Evolutionary conservation across 1,140 invertebrate species (phyloP).

Genomic region (Psix sp.): DNA sequence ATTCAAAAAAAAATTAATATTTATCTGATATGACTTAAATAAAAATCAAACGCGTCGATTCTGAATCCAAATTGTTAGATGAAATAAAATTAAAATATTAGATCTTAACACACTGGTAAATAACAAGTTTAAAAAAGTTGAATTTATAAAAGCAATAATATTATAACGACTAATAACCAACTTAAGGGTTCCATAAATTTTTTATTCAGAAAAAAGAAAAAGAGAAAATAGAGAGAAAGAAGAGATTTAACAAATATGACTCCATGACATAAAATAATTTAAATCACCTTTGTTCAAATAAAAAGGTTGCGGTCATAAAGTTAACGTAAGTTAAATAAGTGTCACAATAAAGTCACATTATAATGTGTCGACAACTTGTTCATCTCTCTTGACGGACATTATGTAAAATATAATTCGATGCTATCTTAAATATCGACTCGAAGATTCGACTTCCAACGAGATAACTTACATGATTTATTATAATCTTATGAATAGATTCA

Average conservation of each 20-base stretch:
- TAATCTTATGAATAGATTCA: slow-evolving; percentile 40
- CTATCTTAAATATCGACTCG: slow-evolving; percentile 51
- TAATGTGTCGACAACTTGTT: slow-evolving; percentile 57
- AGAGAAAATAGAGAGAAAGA: too few species aligned
- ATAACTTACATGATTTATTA: slow-evolving; percentile 25
- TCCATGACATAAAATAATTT: slow-evolving; percentile 52
- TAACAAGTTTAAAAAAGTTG: too few species aligned
- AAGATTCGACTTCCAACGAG: slow-evolving; percentile 45
- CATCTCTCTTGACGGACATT: slow-evolving; percentile 44
- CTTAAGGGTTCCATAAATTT: slow-evolving; percentile 8
- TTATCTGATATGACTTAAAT: too few species aligned
- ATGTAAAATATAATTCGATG: slow-evolving; percentile 57
- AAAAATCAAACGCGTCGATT: too few species aligned
- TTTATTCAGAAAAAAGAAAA: background rate
- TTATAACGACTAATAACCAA: too few species aligned
- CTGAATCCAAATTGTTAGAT: too few species aligned
- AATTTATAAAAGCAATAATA: too few species aligned
- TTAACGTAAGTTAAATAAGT: slow-evolving; percentile 60
- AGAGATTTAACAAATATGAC: slow-evolving; percentile 32
- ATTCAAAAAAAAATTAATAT: too few species aligned
- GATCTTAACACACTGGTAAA: too few species aligned
- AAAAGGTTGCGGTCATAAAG: slow-evolving; percentile 45
- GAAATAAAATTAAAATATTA: too few species aligned
- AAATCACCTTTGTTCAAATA: slow-evolving; percentile 58
- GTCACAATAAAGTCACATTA: slow-evolving; percentile 52